Evolutionary conservation across 2,797 vertebrate genomes (phyloP).

Genomic region (Lindbergichthys nudifrons): DNA sequence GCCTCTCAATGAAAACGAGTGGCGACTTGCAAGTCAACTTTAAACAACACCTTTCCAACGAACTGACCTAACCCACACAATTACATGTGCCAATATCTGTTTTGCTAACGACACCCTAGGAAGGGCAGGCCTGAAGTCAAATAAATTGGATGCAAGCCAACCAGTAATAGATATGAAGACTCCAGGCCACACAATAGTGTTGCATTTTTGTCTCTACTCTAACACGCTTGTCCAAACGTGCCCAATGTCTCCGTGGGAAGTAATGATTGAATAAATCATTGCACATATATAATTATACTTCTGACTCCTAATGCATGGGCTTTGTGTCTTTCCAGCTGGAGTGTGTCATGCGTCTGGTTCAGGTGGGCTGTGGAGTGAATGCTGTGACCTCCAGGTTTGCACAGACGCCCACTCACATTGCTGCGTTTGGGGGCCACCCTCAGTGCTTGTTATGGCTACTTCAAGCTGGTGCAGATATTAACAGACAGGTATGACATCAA

Average conservation of each 20-base stretch:
- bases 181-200: not conserved
- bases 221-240: slow-evolving; percentile 34
- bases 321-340: slow-evolving; percentile 89
- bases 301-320: slow-evolving; percentile 16
- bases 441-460: slow-evolving; percentile 97
- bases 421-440: slow-evolving; percentile 98
- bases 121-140: slow-evolving; percentile 3
- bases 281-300: not conserved
- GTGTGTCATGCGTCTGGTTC: slow-evolving; percentile 93
- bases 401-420: slow-evolving; percentile 97
- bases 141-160: slow-evolving; percentile 16
- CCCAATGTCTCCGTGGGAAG: not conserved
- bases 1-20: not conserved
- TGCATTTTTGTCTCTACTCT: slow-evolving; percentile 2
- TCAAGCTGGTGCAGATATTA: slow-evolving; percentile 95
- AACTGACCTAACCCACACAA: not conserved
- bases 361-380: slow-evolving; percentile 94
- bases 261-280: not conserved
- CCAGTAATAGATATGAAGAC: not conserved
- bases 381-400: slow-evolving; percentile 93
- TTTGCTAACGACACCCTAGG: not conserved
- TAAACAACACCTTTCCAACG: not conserved
- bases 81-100: not conserved
- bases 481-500: slow-evolving; percentile 90
- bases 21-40: not conserved